Evolutionary conservation across 2,113 vertebrate species (phyloP).

Genomic region (Microtus richardsoni): DNA sequence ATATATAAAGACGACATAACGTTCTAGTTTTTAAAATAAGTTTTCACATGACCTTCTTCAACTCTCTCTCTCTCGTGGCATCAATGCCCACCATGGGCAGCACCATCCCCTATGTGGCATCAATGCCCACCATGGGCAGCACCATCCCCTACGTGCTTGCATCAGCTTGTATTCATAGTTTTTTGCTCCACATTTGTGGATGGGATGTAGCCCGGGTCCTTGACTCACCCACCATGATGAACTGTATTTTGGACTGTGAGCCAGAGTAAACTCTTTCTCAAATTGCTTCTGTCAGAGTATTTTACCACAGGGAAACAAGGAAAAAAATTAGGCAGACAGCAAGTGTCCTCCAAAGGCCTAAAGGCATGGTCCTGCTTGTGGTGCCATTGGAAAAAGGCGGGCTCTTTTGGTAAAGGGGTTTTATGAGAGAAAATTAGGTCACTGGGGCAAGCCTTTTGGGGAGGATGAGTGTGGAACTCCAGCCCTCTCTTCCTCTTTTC

Average conservation of each 20-base stretch:
- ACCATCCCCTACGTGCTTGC: not conserved
- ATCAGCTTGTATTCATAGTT: fast-evolving
- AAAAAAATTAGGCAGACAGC: not conserved
- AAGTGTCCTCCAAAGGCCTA: not conserved
- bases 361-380: not conserved
- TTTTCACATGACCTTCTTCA: not conserved
- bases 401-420: not conserved
- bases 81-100: not conserved
- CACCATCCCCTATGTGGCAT: not conserved
- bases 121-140: not conserved
- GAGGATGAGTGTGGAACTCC: too few relatives aligned
- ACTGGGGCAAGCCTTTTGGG: not conserved
- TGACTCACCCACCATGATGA: not conserved
- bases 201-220: not conserved
- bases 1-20: not conserved
- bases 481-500: not conserved
- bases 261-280: not conserved
- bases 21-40: not conserved
- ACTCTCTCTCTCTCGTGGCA: not conserved
- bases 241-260: not conserved
- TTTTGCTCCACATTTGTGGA: not conserved
- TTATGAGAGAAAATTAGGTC: not conserved
- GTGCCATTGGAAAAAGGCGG: not conserved
- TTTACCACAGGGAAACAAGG: too few relatives aligned
- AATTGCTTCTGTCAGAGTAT: not conserved